A percentile compares a stretch with the other conserved stretches of the same genome.
Conservation (phyloP, 2,888 invertebrate genomes). For the Xanthia icteritia region DNA sequence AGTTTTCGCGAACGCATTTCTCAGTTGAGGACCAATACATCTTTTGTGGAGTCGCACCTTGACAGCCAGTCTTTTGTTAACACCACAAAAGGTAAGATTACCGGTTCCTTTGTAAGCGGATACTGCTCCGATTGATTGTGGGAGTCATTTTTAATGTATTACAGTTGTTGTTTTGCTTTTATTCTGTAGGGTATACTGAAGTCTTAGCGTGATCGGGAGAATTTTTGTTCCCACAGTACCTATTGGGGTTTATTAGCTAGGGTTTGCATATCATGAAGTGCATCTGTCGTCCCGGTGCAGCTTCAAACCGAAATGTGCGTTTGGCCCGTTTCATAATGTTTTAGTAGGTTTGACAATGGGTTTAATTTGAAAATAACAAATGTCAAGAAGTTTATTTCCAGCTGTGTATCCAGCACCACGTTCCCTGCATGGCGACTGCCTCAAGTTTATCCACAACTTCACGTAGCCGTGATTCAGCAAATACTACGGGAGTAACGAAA, state of each 20-base stretch:
- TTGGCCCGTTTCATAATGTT: not conserved
- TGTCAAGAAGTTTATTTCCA: not conserved
- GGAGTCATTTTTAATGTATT: conserved; percentile 73
- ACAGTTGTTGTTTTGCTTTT: conserved; percentile 52
- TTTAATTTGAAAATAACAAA: not conserved
- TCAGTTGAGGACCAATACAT: conserved; percentile 69
- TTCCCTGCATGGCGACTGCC: not conserved
- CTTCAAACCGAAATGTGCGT: not conserved
- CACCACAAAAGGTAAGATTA: conserved; percentile 77
- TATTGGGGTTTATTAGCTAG: not conserved
- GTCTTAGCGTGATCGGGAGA: conserved; percentile 13
- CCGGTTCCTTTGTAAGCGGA: conserved; percentile 81
- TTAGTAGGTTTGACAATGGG: not conserved
- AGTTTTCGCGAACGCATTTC: conserved; percentile 67
- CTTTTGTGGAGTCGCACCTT: conserved; percentile 82
- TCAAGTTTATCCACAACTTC: too few relatives aligned
- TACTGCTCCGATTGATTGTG: conserved; percentile 73
- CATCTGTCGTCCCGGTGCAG: conserved; percentile 15
- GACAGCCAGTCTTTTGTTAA: conserved; percentile 76
- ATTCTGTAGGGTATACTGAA: conserved; percentile 29
- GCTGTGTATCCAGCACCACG: not conserved
- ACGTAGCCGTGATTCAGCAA: not conserved
- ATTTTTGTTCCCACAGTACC: conserved; percentile 39
- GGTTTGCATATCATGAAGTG: conserved; percentile 16
- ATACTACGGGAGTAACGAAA: not conserved